These are phyloP conservation scores for Iphiclides podalirius DNA, from an alignment of 2,888 invertebrate genomes.

Conservation along the genomic window DNA sequence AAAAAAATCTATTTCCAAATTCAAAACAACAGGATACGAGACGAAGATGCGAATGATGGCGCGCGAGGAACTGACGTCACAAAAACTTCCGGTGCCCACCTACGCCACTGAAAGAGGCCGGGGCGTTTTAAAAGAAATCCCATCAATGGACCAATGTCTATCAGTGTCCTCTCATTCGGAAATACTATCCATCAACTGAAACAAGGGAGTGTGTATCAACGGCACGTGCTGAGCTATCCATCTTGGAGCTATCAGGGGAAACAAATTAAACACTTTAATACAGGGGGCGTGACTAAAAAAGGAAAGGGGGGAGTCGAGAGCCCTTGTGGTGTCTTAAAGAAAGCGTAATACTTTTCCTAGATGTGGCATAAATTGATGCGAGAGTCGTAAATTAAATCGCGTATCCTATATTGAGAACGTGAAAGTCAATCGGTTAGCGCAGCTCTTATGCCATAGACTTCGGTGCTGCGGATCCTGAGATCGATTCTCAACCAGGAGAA, in stretches of 20 bases:
- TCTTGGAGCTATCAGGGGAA: conserved; percentile 57
- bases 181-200: conserved; percentile 53
- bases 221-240: conserved; percentile 46
- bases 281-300: conserved; percentile 75
- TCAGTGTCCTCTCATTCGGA: conserved; percentile 46
- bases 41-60: not conserved
- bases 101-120: not conserved
- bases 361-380: no score
- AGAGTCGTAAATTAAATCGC: no score
- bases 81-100: conserved; percentile 24
- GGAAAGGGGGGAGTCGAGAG: conserved; percentile 41
- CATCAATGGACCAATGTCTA: conserved; percentile 51
- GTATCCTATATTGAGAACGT: no score
- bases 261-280: conserved; percentile 79
- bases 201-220: conserved; percentile 45
- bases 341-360: conserved; percentile 31
- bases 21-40: not conserved
- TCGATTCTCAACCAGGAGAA: no score
- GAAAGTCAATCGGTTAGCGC: no score
- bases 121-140: conserved; percentile 11
- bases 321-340: conserved; percentile 33
- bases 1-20: not conserved
- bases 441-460: no score
- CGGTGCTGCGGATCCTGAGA: no score
- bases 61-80: not conserved